Conservation (phyloP, 1,140 invertebrate genomes). For the Akabosia matsudoensis region DNA sequence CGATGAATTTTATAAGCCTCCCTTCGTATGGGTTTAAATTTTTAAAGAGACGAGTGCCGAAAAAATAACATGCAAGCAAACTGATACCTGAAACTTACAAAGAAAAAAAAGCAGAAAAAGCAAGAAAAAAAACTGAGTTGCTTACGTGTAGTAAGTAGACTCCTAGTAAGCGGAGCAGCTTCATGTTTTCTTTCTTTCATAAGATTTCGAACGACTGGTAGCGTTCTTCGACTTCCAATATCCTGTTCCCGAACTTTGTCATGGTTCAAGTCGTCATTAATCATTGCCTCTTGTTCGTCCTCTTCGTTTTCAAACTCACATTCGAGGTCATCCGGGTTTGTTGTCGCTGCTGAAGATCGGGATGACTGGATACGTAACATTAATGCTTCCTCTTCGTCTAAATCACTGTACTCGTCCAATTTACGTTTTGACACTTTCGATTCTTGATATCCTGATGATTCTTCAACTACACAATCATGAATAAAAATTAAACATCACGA, state of each 20-base stretch:
- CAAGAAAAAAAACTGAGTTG: too few species aligned
- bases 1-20: too few species aligned
- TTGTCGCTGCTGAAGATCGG: not conserved
- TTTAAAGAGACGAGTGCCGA: too few species aligned
- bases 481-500: too few species aligned
- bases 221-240: not conserved
- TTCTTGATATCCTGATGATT: too few species aligned
- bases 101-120: too few species aligned
- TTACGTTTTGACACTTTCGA: not conserved
- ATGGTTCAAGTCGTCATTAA: conserved; percentile 4
- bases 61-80: too few species aligned
- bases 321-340: not conserved
- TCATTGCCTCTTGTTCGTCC: conserved; percentile 11
- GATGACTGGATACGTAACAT: not conserved
- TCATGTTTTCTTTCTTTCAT: not conserved
- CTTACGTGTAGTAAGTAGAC: conserved; percentile 41
- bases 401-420: conserved; percentile 9
- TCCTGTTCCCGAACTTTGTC: not conserved
- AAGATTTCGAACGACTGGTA: not conserved
- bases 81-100: too few species aligned
- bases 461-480: too few species aligned
- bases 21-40: too few species aligned
- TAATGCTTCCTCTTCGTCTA: not conserved
- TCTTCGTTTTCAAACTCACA: conserved; percentile 6
- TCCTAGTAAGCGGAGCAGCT: conserved; percentile 36